phyloP scores from a whole-genome alignment of 2,113 vertebrate species.

The Macrotus californicus region DNA sequence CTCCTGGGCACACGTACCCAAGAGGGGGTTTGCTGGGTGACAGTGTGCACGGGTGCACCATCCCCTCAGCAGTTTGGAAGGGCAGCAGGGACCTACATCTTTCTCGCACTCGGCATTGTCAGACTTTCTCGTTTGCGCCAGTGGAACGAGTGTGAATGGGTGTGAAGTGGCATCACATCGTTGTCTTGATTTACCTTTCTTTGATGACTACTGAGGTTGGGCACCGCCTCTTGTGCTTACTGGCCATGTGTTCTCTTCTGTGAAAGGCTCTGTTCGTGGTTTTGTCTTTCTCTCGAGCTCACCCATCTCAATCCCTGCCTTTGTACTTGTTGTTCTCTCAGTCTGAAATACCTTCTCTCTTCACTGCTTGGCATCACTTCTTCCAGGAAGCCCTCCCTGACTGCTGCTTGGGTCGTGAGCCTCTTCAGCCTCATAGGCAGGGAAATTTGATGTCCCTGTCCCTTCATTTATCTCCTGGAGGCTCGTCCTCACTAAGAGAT shows the following conservation, averaged over 20 bases:
- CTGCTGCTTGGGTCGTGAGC: background rate
- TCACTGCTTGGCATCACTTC: background rate
- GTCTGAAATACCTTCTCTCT: background rate
- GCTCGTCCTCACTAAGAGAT: background rate
- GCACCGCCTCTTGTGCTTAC: background rate
- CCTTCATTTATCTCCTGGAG: background rate
- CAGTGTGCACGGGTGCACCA: accelerated
- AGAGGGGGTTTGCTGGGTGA: background rate
- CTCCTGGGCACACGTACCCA: background rate
- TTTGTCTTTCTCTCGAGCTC: background rate
- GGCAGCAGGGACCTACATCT: background rate
- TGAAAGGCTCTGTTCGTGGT: background rate
- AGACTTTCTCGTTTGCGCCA: background rate
- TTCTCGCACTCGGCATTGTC: background rate
- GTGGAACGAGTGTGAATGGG: background rate
- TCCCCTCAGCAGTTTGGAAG: background rate
- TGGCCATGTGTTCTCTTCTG: background rate
- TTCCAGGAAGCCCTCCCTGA: slow-evolving; percentile 28
- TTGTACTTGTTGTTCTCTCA: background rate
- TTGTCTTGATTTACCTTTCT: background rate
- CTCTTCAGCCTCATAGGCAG: background rate
- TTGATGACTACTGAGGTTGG: background rate
- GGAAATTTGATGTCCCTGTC: background rate
- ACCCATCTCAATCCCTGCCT: background rate
- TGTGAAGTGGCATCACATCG: background rate